Evolutionary conservation across 2,797 vertebrate species (phyloP).

Genomic region (Adelosebastes latens): DNA sequence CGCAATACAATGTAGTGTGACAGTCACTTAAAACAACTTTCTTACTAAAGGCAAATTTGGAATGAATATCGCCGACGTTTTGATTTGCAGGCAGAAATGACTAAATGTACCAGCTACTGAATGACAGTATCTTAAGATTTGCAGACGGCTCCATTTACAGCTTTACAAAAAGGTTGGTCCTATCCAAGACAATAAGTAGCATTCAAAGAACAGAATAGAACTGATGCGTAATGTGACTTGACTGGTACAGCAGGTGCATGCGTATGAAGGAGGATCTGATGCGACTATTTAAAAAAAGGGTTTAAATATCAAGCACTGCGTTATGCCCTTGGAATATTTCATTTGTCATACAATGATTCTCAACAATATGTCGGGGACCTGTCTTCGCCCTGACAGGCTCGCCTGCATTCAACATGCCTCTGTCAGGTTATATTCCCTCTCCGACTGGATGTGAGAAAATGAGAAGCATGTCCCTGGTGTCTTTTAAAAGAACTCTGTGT

Average conservation of each 20-base stretch:
- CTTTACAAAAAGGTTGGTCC: conserved; percentile 2
- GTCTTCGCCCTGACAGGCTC: conserved; percentile 48
- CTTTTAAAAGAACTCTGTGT: conserved; percentile 34
- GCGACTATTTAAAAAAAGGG: not conserved
- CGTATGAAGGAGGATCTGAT: not conserved
- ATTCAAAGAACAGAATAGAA: not conserved
- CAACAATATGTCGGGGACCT: conserved; percentile 4
- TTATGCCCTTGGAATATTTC: conserved; percentile 14
- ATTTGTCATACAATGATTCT: conserved; percentile 10
- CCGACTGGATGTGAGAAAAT: conserved; percentile 41
- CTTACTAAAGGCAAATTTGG: not conserved
- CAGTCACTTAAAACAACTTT: not conserved
- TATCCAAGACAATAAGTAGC: conserved; percentile 6
- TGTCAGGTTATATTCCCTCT: conserved; percentile 44
- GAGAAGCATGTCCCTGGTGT: conserved; percentile 35
- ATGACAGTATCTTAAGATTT: not conserved
- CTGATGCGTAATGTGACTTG: not conserved
- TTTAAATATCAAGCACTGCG: not conserved
- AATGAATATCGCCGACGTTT: not conserved
- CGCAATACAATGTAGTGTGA: not conserved
- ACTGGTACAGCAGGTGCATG: not conserved
- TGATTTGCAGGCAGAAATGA: conserved; percentile 3
- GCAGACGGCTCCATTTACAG: not conserved
- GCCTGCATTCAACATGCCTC: conserved; percentile 40
- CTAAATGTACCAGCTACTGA: conserved; percentile 2